Conservation (phyloP, 2,113 vertebrate species). For the Corythornis vintsioides region DNA sequence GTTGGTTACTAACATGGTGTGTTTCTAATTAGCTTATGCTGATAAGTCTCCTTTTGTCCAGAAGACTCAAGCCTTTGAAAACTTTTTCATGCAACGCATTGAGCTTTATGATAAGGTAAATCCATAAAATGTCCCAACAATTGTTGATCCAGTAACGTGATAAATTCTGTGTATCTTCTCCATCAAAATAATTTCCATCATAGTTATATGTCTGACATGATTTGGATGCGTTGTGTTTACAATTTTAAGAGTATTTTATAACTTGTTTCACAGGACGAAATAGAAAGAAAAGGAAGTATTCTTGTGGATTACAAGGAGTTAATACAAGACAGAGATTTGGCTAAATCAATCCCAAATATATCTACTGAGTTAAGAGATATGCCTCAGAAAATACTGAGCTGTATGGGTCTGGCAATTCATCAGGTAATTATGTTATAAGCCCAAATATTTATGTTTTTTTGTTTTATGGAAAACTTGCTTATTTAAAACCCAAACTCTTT, state of each 20-base stretch:
- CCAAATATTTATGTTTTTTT: neutral
- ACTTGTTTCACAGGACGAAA: slow-evolving; percentile 87
- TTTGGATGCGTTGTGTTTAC: neutral
- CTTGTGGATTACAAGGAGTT: slow-evolving; percentile 94
- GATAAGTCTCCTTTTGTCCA: slow-evolving; percentile 83
- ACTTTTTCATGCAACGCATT: slow-evolving; percentile 87
- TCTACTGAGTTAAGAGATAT: slow-evolving; percentile 84
- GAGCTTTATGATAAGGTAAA: slow-evolving; percentile 95
- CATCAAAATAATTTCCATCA: neutral
- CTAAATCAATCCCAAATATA: slow-evolving; percentile 75
- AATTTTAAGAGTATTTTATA: neutral
- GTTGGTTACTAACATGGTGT: neutral
- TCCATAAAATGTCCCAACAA: neutral
- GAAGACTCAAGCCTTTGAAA: slow-evolving; percentile 93
- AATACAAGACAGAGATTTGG: slow-evolving; percentile 73
- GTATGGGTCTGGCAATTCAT: slow-evolving; percentile 93
- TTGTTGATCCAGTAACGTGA: neutral
- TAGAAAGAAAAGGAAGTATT: slow-evolving; percentile 96
- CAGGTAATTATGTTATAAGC: slow-evolving; percentile 79
- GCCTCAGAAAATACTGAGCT: slow-evolving; percentile 89
- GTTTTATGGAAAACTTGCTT: neutral
- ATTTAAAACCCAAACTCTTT: neutral
- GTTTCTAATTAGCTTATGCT: slow-evolving; percentile 82
- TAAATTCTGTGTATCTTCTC: neutral
- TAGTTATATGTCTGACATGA: neutral